Conservation (phyloP, 2,113 vertebrate genomes). For the Chauna torquata region DNA sequence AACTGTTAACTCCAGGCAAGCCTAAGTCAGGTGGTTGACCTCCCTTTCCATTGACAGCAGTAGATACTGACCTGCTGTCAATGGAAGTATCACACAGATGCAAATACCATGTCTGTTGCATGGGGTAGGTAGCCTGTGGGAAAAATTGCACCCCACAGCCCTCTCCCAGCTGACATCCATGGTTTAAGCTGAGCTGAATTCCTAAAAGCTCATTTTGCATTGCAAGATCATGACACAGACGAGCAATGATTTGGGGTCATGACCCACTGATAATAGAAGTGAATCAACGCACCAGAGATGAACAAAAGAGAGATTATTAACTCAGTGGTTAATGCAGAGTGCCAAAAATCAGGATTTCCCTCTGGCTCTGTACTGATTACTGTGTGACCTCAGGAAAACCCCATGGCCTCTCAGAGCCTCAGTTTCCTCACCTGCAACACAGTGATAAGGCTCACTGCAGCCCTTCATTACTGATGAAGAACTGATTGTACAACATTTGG, state of each 20-base stretch:
- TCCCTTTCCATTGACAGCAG: neutral
- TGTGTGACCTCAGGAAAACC: constrained; percentile 14
- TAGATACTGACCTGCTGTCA: neutral
- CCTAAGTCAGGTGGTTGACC: neutral
- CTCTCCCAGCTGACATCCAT: neutral
- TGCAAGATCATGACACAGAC: neutral
- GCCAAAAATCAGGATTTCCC: constrained; percentile 27
- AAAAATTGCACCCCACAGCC: neutral
- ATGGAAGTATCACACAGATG: neutral
- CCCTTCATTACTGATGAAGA: neutral
- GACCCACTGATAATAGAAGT: neutral
- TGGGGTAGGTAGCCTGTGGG: neutral
- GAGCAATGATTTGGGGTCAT: neutral
- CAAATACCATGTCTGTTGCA: neutral
- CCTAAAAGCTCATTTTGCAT: neutral
- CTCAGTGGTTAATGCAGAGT: neutral
- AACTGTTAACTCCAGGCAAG: neutral
- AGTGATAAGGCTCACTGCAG: neutral
- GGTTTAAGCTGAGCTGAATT: neutral
- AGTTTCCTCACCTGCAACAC: constrained; percentile 10
- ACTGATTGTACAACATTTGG: neutral
- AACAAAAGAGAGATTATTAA: constrained; percentile 37
- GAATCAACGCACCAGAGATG: neutral
- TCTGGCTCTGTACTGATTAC: constrained; percentile 13
- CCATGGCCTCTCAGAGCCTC: neutral